Percentiles rank a stretch among this genome's conserved stretches.
Evolutionary conservation across 2,113 vertebrate species (phyloP).

Genomic region (Heterocephalus glaber): DNA sequence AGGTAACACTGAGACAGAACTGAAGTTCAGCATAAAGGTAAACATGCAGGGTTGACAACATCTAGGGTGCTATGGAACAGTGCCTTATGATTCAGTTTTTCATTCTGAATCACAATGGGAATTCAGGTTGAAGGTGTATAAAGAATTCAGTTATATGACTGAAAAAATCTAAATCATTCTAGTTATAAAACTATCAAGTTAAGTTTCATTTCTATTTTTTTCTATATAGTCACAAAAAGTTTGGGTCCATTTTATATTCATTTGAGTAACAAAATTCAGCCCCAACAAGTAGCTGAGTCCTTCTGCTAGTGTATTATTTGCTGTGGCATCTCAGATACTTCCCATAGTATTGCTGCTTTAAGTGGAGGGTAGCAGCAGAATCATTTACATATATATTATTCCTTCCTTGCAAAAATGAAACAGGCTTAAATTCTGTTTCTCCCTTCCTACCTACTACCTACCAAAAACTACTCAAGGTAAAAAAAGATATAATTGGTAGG

Average conservation of each 20-base stretch:
- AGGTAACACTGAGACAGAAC: background rate
- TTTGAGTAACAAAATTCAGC: background rate
- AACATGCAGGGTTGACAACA: background rate
- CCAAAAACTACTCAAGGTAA: background rate
- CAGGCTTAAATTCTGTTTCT: conserved; percentile 23
- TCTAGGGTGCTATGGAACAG: background rate
- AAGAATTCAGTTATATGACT: background rate
- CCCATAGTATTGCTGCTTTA: background rate
- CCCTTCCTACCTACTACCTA: background rate
- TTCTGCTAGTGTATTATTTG: background rate
- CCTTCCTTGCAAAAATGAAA: conserved; percentile 27
- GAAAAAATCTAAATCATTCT: background rate
- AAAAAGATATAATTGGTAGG: background rate
- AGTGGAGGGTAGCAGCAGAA: background rate
- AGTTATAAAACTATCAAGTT: background rate
- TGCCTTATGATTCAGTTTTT: background rate
- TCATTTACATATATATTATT: background rate
- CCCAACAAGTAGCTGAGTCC: background rate
- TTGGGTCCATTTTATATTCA: background rate
- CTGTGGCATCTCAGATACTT: background rate
- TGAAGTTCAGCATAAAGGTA: background rate
- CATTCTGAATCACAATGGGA: background rate
- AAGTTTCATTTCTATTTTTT: background rate
- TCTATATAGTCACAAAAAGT: background rate
- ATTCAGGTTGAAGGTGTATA: background rate